Percentiles rank a stretch among this genome's conserved stretches.
Conservation (phyloP, 2,888 invertebrate species). For the Papilio demoleus region DNA sequence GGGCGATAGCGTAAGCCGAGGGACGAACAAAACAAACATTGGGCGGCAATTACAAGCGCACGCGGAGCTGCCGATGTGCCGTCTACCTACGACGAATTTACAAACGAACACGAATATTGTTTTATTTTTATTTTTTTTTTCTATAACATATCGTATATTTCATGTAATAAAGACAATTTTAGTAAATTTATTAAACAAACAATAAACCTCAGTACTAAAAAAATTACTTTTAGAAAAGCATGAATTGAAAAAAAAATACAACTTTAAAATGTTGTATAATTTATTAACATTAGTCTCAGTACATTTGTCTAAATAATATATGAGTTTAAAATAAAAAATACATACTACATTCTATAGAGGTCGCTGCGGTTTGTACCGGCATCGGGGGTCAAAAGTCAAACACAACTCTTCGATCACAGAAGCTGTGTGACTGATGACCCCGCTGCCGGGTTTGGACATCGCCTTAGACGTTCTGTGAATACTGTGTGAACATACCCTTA, state of each 20-base stretch:
- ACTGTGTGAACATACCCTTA: constrained; percentile 17
- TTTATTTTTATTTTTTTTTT: not conserved
- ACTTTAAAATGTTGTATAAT: not conserved
- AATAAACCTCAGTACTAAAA: too few species aligned
- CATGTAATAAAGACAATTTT: not conserved
- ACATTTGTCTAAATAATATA: not conserved
- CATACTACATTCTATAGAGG: not conserved
- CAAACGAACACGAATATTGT: constrained; percentile 26
- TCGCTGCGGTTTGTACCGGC: constrained; percentile 18
- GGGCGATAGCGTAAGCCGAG: constrained; percentile 53
- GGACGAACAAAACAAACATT: constrained; percentile 73
- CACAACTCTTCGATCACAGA: constrained; percentile 51
- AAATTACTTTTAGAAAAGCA: too few species aligned
- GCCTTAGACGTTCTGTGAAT: not conserved
- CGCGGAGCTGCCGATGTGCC: constrained; percentile 62
- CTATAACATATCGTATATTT: not conserved
- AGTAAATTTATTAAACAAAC: too few species aligned
- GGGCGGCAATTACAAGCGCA: constrained; percentile 74
- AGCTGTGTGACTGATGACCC: constrained; percentile 52
- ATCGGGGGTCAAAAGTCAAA: constrained; percentile 49
- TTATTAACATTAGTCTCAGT: not conserved
- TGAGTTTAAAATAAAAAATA: constrained; percentile 2
- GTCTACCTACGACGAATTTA: constrained; percentile 55
- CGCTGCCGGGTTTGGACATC: constrained; percentile 52
- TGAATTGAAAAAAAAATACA: too few species aligned